Evolutionary conservation across 2,888 invertebrate species (phyloP), one percentile per base, ranked within the genome.

Genomic region (Callinectes sapidus): DNA sequence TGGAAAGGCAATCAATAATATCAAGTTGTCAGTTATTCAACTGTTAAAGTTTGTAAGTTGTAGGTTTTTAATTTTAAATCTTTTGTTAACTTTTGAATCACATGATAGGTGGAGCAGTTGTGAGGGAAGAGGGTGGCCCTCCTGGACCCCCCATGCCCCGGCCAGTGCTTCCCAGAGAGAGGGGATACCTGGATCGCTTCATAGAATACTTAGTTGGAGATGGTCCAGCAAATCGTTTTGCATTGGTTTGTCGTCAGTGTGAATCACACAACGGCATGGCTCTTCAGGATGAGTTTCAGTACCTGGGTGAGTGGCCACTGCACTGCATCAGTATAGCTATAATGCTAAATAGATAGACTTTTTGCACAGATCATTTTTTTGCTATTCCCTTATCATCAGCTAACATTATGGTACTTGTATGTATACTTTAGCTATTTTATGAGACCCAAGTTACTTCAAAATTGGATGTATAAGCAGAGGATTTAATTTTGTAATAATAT

Each of bases 161-260:
- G 39, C 97, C 98, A 18, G 96, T 98, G 95, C 96, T 97, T 92
- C 97, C 97, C 13, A 96, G 97, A 94, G 97, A 98, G 94, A 97
- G 98, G 93, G 97, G 97, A 10, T 97, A 97, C 61, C 95, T 99
- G 94, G 99, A 99, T 96, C 97, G 98, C 95, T 96, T 99, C 95
- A 97, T 99, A 28, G 99, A 99, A 95, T 98, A 98, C 95, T 96
- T 99, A 94, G 97, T 99, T 85, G 99, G 99, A 85, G 99, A 99
- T 96, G 99, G 99, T 0, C 99, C 99, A 42, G 97, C 97, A 94
- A 98, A 98, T 96, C 97, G 99, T 95, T 99, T 98, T 96, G 99
- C 99, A 35, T 97, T 99, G 94, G 98, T 99, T 95, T 99, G 99
- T 96, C 96, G 97, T 77, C 97, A 97, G 95, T 99, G 99, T 95